Evolutionary conservation across 2,888 invertebrate genomes (phyloP).

Genomic region (Spisula subtruncata): DNA sequence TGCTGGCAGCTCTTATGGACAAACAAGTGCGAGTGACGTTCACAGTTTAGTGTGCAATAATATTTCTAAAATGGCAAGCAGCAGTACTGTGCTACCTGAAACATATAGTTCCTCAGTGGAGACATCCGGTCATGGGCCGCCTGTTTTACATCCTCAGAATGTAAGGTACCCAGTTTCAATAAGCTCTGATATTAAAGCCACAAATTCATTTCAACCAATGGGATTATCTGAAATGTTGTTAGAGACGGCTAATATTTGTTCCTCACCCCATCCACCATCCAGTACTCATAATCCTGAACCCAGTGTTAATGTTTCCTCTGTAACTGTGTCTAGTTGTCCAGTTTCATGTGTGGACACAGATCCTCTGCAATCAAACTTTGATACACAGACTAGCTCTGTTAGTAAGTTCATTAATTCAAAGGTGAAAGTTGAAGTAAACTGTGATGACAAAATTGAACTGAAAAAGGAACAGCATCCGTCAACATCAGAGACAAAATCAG

Average conservation of each 20-base stretch:
- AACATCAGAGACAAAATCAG: constrained; percentile 21
- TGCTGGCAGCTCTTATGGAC: constrained; percentile 11
- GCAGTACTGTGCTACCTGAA: constrained; percentile 40
- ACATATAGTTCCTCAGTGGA: not conserved
- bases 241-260: constrained; percentile 65
- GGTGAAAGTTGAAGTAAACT: constrained; percentile 29
- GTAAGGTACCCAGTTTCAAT: constrained; percentile 56
- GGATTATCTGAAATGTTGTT: constrained; percentile 72
- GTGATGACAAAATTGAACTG: constrained; percentile 39
- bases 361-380: constrained; percentile 16
- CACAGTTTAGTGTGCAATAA: constrained; percentile 68
- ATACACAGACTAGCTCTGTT: constrained; percentile 12
- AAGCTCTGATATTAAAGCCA: constrained; percentile 52
- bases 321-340: not conserved
- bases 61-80: constrained; percentile 65
- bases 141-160: constrained; percentile 59
- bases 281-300: constrained; percentile 9
- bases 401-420: constrained; percentile 3
- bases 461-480: constrained; percentile 15
- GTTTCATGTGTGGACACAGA: constrained; percentile 29
- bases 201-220: constrained; percentile 67
- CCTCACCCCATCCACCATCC: constrained; percentile 2
- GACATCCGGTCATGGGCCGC: constrained; percentile 43
- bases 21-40: constrained; percentile 38
- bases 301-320: constrained; percentile 22